These are phyloP conservation scores for Numida meleagris DNA, from an alignment of 2,113 vertebrate genomes.

Conservation along the genomic window DNA sequence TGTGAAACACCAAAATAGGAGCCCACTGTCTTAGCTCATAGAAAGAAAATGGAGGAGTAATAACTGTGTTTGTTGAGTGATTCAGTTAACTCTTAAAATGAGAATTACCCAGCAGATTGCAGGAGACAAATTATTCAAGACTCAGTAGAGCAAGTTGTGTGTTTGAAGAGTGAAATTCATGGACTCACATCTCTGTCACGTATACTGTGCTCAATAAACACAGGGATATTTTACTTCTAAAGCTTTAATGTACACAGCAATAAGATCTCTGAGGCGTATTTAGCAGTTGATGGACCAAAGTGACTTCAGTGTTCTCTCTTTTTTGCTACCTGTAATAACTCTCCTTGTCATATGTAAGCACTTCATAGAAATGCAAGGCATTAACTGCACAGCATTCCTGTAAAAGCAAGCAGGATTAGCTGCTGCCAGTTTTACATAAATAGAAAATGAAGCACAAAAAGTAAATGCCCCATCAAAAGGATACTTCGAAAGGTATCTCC, in stretches of 20 bases:
- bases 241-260: constrained; percentile 7
- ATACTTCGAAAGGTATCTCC: not conserved
- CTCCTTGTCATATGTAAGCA: not conserved
- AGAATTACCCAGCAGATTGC: not conserved
- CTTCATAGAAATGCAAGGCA: not conserved
- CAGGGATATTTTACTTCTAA: constrained; percentile 12
- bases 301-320: not conserved
- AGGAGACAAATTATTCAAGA: not conserved
- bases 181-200: not conserved
- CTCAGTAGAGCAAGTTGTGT: not conserved
- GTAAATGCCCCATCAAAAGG: not conserved
- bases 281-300: not conserved
- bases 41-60: not conserved
- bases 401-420: not conserved
- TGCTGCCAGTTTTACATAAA: not conserved
- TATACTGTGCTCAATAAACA: constrained; percentile 6
- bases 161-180: constrained; percentile 12
- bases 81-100: constrained; percentile 14
- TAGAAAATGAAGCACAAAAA: not conserved
- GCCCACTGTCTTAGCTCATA: not conserved
- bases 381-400: not conserved
- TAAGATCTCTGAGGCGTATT: not conserved
- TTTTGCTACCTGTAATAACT: not conserved
- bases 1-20: not conserved
- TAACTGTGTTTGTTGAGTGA: not conserved